These are phyloP conservation scores for Saturnia pavonia DNA, from an alignment of 2,888 invertebrate genomes.

Conservation along the genomic window DNA sequence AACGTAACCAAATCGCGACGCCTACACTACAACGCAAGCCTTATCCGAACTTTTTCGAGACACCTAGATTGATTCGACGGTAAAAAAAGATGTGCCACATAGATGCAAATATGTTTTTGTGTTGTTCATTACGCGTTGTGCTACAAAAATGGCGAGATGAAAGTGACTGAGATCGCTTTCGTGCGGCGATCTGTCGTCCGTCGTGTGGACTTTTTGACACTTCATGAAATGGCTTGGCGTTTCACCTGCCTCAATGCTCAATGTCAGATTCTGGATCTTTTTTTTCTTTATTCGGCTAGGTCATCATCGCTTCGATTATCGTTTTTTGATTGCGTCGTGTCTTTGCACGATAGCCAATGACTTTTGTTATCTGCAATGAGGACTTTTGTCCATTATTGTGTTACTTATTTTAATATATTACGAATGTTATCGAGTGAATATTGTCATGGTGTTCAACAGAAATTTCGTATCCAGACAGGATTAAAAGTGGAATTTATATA, in stretches of 20 bases:
- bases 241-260: slow-evolving; percentile 64
- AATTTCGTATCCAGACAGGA: too few relatives aligned
- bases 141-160: slow-evolving; percentile 58
- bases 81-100: slow-evolving; percentile 74
- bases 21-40: slow-evolving; percentile 38
- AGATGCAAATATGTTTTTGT: slow-evolving; percentile 75
- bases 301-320: slow-evolving; percentile 31
- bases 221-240: slow-evolving; percentile 38
- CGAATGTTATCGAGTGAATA: too few relatives aligned
- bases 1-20: slow-evolving; percentile 18
- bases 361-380: slow-evolving; percentile 19
- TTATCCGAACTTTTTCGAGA: slow-evolving; percentile 44
- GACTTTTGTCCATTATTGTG: too few relatives aligned
- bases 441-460: too few relatives aligned
- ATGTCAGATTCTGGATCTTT: slow-evolving; percentile 45
- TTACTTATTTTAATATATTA: not conserved
- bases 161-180: slow-evolving; percentile 76
- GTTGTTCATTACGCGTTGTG: slow-evolving; percentile 62
- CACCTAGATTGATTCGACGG: slow-evolving; percentile 55
- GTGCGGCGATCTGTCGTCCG: slow-evolving; percentile 34
- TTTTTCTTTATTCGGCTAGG: slow-evolving; percentile 23
- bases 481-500: too few relatives aligned
- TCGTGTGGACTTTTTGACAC: slow-evolving; percentile 48
- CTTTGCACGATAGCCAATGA: slow-evolving; percentile 3
- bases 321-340: slow-evolving; percentile 9